Evolutionary conservation across 2,797 vertebrate species (phyloP).

Genomic region (Lagocephalus sceleratus): DNA sequence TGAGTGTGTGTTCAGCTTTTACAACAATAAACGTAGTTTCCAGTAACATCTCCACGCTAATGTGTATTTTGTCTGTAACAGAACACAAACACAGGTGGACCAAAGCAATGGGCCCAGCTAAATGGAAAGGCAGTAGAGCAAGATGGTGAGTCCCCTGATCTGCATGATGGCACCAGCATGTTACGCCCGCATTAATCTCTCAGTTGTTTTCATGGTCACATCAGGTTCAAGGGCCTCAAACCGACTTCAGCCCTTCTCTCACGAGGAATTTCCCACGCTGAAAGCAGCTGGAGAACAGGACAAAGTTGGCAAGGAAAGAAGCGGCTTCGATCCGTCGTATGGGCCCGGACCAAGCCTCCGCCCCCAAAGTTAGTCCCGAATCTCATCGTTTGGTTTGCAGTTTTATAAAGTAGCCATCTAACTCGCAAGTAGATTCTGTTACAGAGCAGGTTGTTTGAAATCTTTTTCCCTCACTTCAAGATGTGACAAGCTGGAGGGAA

Average conservation of each 20-base stretch:
- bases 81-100: constrained; percentile 98
- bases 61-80: constrained; percentile 43
- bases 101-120: constrained; percentile 99
- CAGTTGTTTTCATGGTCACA: constrained; percentile 8
- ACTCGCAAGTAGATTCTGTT: neutral
- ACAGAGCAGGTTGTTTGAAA: neutral
- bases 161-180: neutral
- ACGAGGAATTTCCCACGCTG: constrained; percentile 99
- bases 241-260: constrained; percentile 99
- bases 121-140: constrained; percentile 98
- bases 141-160: constrained; percentile 84
- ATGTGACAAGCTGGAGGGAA: constrained; percentile 99
- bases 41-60: neutral
- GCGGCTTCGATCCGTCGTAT: constrained; percentile 99
- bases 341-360: constrained; percentile 99
- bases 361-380: constrained; percentile 93
- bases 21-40: neutral
- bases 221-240: constrained; percentile 99
- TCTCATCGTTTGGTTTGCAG: neutral
- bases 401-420: neutral
- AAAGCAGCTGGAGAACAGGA: constrained; percentile 99
- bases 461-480: constrained; percentile 58
- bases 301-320: constrained; percentile 99
- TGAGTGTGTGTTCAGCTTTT: constrained; percentile 56
- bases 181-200: neutral